Evolutionary conservation across 2,888 invertebrate genomes (phyloP).

Genomic region (Crioceris asparagi): DNA sequence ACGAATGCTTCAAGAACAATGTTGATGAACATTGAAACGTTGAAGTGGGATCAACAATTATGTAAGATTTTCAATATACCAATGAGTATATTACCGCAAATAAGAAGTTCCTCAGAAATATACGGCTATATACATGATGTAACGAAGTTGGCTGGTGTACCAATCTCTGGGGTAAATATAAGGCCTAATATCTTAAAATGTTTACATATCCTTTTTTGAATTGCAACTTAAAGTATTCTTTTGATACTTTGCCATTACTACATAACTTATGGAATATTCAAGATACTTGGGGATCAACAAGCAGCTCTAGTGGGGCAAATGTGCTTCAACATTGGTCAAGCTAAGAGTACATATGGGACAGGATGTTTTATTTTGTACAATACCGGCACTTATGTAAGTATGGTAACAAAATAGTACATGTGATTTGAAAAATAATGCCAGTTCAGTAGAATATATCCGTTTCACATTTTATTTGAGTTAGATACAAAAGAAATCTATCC

Average conservation of each 20-base stretch:
- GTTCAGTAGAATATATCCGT: neutral
- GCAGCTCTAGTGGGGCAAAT: slow-evolving; percentile 88
- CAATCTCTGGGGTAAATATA: slow-evolving; percentile 73
- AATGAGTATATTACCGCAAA: slow-evolving; percentile 71
- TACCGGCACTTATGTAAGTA: slow-evolving; percentile 61
- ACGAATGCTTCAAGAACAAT: slow-evolving; percentile 95
- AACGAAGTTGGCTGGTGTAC: slow-evolving; percentile 67
- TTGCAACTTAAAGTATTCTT: neutral
- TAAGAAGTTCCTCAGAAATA: slow-evolving; percentile 82
- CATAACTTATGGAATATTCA: neutral
- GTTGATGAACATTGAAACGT: slow-evolving; percentile 80
- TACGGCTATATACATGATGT: slow-evolving; percentile 66
- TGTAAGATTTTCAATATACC: slow-evolving; percentile 86
- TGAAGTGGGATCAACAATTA: slow-evolving; percentile 78
- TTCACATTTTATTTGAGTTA: no score
- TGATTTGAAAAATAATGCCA: neutral
- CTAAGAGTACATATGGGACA: slow-evolving; percentile 91
- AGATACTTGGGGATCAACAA: slow-evolving; percentile 94
- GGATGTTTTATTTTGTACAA: slow-evolving; percentile 93
- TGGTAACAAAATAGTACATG: neutral
- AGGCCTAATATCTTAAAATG: neutral
- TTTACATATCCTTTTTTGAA: neutral
- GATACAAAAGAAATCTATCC: no score
- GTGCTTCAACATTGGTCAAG: slow-evolving; percentile 78
- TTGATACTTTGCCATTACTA: neutral